A percentile compares a stretch with the other conserved stretches of the same genome.
Conservation (phyloP, 92 coral and sea anemone genomes). For the Chrysogorgia sp. region DNA sequence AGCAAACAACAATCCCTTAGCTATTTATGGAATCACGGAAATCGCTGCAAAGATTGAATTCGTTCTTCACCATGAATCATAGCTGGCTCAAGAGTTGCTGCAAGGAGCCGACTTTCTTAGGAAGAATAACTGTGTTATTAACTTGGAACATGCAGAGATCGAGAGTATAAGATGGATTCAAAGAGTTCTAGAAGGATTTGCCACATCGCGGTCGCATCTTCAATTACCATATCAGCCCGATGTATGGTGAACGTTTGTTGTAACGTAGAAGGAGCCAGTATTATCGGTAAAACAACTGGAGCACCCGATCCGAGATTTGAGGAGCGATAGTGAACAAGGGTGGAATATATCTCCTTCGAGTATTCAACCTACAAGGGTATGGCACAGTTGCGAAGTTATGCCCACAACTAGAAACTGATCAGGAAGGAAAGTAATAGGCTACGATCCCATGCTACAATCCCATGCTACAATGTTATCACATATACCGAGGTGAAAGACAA, state of each 20-base stretch:
- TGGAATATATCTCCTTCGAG: conserved; percentile 7
- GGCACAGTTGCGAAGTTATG: conserved; percentile 10
- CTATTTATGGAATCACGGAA: conserved; percentile 10
- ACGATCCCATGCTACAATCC: too few species aligned
- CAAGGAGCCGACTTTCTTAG: not conserved
- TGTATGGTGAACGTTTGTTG: conserved; percentile 23
- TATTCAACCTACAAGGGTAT: conserved; percentile 11
- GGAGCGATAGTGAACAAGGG: not conserved
- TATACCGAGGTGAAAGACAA: not conserved
- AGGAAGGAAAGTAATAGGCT: not conserved
- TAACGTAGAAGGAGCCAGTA: conserved; percentile 10
- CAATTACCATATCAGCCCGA: conserved; percentile 2
- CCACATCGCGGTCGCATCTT: conserved; percentile 18
- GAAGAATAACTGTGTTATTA: not conserved
- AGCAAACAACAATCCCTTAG: conserved; percentile 15
- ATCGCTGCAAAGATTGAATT: not conserved
- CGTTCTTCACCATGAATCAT: conserved; percentile 2
- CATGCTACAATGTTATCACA: conserved; percentile 9
- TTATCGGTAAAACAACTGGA: conserved; percentile 6
- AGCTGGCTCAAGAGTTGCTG: conserved; percentile 8
- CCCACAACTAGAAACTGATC: not conserved
- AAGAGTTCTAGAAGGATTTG: not conserved
- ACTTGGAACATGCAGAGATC: too few species aligned
- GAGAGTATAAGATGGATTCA: too few species aligned
- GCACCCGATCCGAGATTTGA: conserved; percentile 20